Percentiles rank a stretch among this genome's conserved stretches.
Conservation (phyloP, 2,888 invertebrate genomes). For the Apodemia duryi region DNA sequence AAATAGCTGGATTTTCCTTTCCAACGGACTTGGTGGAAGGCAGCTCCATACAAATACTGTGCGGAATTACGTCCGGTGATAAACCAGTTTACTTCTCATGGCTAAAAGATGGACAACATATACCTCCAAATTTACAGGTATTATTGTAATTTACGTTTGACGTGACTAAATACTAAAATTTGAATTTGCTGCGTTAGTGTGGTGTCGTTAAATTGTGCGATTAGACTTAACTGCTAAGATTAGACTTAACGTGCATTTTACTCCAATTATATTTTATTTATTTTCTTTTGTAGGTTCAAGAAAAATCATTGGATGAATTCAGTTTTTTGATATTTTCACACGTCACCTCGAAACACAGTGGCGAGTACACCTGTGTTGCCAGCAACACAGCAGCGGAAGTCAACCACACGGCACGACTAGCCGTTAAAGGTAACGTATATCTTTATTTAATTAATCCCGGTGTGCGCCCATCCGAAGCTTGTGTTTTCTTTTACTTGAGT, state of each 20-base stretch:
- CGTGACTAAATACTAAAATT: too few species aligned
- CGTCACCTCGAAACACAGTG: conserved; percentile 84
- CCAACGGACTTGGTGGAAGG: conserved; percentile 90
- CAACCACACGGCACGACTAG: conserved; percentile 83
- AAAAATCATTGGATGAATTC: conserved; percentile 84
- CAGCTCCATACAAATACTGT: conserved; percentile 89
- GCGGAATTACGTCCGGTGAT: conserved; percentile 86
- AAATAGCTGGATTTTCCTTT: conserved; percentile 90
- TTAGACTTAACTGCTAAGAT: background rate
- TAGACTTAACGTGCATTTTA: background rate
- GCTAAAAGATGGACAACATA: conserved; percentile 83
- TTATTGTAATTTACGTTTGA: background rate
- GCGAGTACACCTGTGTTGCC: conserved; percentile 86
- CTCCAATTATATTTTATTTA: too few species aligned
- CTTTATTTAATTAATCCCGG: background rate
- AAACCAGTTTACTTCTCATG: conserved; percentile 85
- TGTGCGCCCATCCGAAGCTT: too few species aligned
- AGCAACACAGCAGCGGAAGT: conserved; percentile 85
- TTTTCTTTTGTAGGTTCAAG: conserved; percentile 73
- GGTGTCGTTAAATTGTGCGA: background rate
- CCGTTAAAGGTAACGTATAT: conserved; percentile 81
- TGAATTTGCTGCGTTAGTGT: background rate
- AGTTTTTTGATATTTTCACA: conserved; percentile 86
- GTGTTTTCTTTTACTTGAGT: too few species aligned
- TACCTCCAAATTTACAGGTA: conserved; percentile 82